Base-by-base conservation (phyloP, 2,888 invertebrate genomes). In the Drosophila nr. perissopoda region DNA sequence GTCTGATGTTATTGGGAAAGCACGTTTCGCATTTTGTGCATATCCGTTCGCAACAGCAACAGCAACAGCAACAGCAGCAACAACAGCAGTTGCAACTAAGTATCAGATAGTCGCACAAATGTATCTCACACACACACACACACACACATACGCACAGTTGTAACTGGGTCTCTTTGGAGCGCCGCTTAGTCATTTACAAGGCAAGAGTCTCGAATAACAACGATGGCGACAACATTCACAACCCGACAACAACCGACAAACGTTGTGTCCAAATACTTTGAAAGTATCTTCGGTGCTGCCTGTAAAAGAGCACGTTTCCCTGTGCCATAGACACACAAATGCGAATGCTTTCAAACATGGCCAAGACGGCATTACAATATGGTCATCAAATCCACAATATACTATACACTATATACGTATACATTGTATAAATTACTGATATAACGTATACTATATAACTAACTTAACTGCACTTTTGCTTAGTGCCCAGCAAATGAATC, bases 1-100 rank as follows among this genome's bases (percentile, higher is more conserved):
- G 76, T 67, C 72, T 75, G 71, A 58, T 60, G 82, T 83, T 80
- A 86, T 86, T 87, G 86, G 84, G 76, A 88, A 82, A 88, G 89
- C 87, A 87, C 87, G 87, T 87, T 86, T 87, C 62, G 84, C 80
- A 74, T 77, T 74, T 79, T 80, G 81, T 78, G 75, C 77, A 84
- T 81, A 87, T 88, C 89, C 87, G 87, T 70, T 76, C 64, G 48
- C 59, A 67, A 48, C 59, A 66, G 59, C 74, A 53, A 52, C 64
- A 49, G 29, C 67, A 62, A 49, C 61, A 31, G 42, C 42, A 7
- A 60, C 51, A 53, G 27, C 73, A 62, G 60, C 70, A 51, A 34
- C 73, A 62, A 58, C 70, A 53, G 49, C 70, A 68, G 66, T 74
- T 79, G 71, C 76, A 60, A 70, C 69, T 52, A 65, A 70, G 66